Evolutionary conservation across 2,888 invertebrate species (phyloP).

Genomic region (Parelbella ahira): DNA sequence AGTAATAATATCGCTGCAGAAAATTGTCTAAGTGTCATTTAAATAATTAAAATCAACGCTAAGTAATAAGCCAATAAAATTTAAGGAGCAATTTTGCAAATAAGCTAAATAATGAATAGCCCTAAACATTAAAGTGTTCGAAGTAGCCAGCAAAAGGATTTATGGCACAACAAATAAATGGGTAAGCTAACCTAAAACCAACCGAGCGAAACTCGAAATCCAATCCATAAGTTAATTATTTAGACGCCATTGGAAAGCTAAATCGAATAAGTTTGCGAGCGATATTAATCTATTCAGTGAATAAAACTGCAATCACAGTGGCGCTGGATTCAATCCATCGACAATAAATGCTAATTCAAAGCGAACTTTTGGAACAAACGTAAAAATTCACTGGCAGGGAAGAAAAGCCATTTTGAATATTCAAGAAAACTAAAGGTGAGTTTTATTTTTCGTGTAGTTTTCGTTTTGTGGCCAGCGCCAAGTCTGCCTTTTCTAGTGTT

Average conservation of each 20-base stretch:
- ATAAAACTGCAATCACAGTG: slow-evolving; percentile 49
- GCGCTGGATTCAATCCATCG: slow-evolving; percentile 54
- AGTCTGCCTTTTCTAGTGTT: too few species aligned
- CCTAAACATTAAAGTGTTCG: slow-evolving; percentile 2
- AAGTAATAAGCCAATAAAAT: too few species aligned
- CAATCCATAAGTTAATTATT: slow-evolving; percentile 26
- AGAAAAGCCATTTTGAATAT: slow-evolving; percentile 46
- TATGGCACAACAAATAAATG: slow-evolving; percentile 13
- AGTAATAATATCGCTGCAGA: too few species aligned
- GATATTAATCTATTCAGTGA: slow-evolving; percentile 36
- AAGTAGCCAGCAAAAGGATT: slow-evolving; percentile 5
- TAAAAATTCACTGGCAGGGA: slow-evolving; percentile 49
- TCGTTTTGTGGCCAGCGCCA: too few species aligned
- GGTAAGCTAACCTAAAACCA: slow-evolving; percentile 13
- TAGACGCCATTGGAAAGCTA: slow-evolving; percentile 23
- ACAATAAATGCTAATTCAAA: slow-evolving; percentile 66
- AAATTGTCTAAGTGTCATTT: too few species aligned
- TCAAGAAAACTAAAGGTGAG: slow-evolving; percentile 26
- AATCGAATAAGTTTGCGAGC: slow-evolving; percentile 35
- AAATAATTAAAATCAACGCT: too few species aligned
- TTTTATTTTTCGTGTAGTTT: slow-evolving; percentile 8
- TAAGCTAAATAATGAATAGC: too few species aligned
- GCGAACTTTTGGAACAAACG: slow-evolving; percentile 52
- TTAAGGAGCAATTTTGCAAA: too few species aligned
- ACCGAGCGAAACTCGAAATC: slow-evolving; percentile 17